Conservation (phyloP, 2,888 invertebrate genomes). For the Clivina fossor region DNA sequence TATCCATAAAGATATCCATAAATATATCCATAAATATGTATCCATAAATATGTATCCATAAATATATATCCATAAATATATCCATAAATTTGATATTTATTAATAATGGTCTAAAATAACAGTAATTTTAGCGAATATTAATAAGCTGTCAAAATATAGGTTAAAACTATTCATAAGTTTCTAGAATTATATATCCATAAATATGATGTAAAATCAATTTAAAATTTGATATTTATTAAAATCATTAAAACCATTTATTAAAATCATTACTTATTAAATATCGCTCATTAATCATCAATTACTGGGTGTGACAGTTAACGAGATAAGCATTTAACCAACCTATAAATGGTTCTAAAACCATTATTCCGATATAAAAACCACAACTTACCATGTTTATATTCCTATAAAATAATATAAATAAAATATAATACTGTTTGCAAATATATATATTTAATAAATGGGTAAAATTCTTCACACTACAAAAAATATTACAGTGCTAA, state of each 20-base stretch:
- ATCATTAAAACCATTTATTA: background rate
- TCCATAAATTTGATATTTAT: too few relatives aligned
- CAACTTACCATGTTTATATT: conserved; percentile 28
- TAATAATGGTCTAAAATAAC: background rate
- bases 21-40: conserved; percentile 1
- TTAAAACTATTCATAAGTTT: conserved; percentile 13
- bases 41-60: conserved; percentile 3
- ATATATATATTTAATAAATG: conserved; percentile 26
- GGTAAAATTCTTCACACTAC: conserved; percentile 25
- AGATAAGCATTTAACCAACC: conserved; percentile 28
- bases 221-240: background rate
- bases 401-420: conserved; percentile 33
- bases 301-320: conserved; percentile 30
- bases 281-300: conserved; percentile 27
- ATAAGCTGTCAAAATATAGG: conserved; percentile 8
- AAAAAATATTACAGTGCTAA: conserved; percentile 31
- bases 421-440: conserved; percentile 32
- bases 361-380: background rate
- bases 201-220: background rate
- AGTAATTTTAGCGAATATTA: background rate
- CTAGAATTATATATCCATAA: conserved; percentile 9
- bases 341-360: background rate
- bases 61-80: too few relatives aligned
- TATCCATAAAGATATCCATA: conserved; percentile 1
- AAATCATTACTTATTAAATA: background rate